phyloP scores from a whole-genome alignment of 2,888 invertebrate species.

The Agrochola macilenta region DNA sequence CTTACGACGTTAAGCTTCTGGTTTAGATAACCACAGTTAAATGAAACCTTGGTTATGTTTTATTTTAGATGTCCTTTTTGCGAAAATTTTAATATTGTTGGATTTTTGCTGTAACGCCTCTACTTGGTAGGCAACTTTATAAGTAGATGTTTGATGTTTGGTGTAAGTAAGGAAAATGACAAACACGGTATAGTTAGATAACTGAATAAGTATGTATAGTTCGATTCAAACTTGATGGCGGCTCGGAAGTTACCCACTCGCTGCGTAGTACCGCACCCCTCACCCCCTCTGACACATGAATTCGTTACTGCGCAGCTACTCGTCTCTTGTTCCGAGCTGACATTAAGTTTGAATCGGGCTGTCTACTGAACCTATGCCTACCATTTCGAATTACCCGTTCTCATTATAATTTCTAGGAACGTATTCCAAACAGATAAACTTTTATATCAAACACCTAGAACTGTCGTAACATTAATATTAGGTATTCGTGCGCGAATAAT shows the following conservation, averaged over 20 bases:
- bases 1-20: conserved; percentile 49
- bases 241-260: too few species aligned
- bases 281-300: too few species aligned
- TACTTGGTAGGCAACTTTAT: neutral
- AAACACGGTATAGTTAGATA: neutral
- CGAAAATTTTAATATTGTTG: conserved; percentile 19
- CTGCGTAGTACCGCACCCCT: too few species aligned
- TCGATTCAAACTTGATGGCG: too few species aligned
- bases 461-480: neutral
- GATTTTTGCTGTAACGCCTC: conserved; percentile 15
- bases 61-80: conserved; percentile 24
- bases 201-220: neutral
- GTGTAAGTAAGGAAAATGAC: neutral
- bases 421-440: neutral
- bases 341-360: too few species aligned
- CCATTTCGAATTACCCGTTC: neutral
- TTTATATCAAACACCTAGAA: neutral
- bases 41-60: conserved; percentile 28
- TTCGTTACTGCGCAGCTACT: too few species aligned
- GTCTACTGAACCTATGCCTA: neutral
- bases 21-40: conserved; percentile 44
- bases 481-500: conserved; percentile 38
- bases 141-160: neutral
- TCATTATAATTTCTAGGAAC: neutral
- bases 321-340: too few species aligned